A percentile compares a stretch with the other conserved stretches of the same genome.
phyloP scores from a whole-genome alignment of 1,140 invertebrate genomes.

The Ectropis grisescens region DNA sequence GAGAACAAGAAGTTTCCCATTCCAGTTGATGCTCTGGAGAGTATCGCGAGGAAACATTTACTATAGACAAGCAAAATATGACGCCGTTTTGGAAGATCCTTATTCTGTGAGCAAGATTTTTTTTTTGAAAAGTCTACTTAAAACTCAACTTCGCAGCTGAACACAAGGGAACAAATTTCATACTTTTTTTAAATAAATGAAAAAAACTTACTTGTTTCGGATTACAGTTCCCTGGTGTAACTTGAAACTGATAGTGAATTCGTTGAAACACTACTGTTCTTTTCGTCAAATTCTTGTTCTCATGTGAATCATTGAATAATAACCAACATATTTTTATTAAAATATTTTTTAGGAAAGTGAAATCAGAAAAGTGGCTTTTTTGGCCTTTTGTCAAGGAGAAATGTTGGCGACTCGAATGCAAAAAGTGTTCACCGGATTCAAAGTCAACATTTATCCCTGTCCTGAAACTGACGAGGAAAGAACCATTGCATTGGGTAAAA shows the following conservation, averaged over 20 bases:
- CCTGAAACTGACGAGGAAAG: conserved; percentile 85
- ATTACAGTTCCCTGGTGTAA: no score
- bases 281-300: no score
- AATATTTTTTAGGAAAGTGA: conserved; percentile 81
- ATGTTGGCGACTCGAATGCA: conserved; percentile 89
- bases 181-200: no score
- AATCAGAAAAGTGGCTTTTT: conserved; percentile 92
- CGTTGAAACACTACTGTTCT: no score
- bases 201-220: no score
- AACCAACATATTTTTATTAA: no score
- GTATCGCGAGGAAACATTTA: conserved; percentile 88
- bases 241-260: no score
- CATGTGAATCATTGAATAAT: no score
- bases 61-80: conserved; percentile 81
- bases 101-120: conserved; percentile 80
- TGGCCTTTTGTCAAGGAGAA: conserved; percentile 96
- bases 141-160: no score
- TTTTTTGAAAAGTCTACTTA: conserved; percentile 4
- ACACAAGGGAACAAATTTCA: no score
- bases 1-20: conserved; percentile 77
- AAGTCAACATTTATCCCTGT: conserved; percentile 91
- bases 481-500: conserved; percentile 86
- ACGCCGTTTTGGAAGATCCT: conserved; percentile 85
- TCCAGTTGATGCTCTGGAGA: conserved; percentile 88
- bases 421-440: conserved; percentile 94